Base-by-base conservation (phyloP, 1,140 invertebrate species). In the Zaprionus camerounensis region DNA sequence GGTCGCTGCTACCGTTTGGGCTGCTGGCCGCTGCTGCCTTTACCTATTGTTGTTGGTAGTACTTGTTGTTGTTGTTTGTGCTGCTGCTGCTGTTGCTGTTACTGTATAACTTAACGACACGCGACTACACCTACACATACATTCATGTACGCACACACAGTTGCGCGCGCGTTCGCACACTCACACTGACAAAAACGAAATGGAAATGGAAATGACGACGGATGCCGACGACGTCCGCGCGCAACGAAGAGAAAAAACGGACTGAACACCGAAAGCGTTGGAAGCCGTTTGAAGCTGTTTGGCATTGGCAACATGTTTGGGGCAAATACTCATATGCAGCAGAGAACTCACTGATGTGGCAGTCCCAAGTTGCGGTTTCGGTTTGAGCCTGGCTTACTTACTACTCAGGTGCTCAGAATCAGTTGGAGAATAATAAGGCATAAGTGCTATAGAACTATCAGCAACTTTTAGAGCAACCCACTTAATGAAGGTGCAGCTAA, bases 111-210 rank as follows among this genome's bases (percentile, higher is more conserved):
- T 71, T 49, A 75, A 71, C 59, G 72, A 75, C 72, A 75, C 72
- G 72, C 72, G 72, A 75, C 72, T 75, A 75, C 72, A 75, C 59
- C 72, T 64, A 75, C 67, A 75, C 72, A 58, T 49, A 34, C 53
- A 17, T 31, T 59, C 65, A 22, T n/a, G 62, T 34, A n/a, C 34
- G 55, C 20, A 61, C 41, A 55, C 36, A 51, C 36, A 53, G 15
- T 36, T 20, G n/a, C 11, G 34, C 67, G 57, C 58, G 58, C 71
- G 71, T 51, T 62, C 44, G 36, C 51, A 57, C 66, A 41, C 61
- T 49, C 66, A 62, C 59, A 75, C 51, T 44, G 17, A 64, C 67
- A 70, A 26, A 22, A 71, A 65, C 67, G 51, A 57, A 71, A 75
- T 71, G 72, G 41, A 75, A 64, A 64, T 64, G 72, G 53, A 75